A percentile compares a stretch with the other conserved stretches of the same genome.
phyloP scores from a whole-genome alignment of 2,888 invertebrate genomes.

The Epinotia nisella region DNA sequence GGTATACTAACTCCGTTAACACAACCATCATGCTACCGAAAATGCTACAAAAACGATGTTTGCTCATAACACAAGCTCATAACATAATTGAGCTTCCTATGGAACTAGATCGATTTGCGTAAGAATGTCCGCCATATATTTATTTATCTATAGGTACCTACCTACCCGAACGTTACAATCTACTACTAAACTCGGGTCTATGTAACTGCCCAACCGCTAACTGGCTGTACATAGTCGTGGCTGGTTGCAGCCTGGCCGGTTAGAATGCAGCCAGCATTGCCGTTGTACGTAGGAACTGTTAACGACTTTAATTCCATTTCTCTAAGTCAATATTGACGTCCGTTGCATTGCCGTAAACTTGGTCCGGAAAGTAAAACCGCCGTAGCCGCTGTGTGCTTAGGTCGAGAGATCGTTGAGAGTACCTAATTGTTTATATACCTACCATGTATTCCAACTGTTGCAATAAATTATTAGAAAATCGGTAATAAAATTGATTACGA shows the following conservation, averaged over 20 bases:
- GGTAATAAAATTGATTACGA: neutral
- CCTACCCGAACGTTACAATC: too few relatives aligned
- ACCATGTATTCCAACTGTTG: neutral
- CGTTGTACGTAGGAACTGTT: neutral
- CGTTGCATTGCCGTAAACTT: constrained; percentile 18
- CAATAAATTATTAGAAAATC: too few relatives aligned
- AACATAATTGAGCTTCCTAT: too few relatives aligned
- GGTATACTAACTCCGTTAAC: too few relatives aligned
- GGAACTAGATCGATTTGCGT: too few relatives aligned
- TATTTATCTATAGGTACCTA: too few relatives aligned
- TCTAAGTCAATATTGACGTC: constrained; percentile 12
- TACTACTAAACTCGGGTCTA: too few relatives aligned
- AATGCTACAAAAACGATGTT: too few relatives aligned
- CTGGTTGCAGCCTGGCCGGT: neutral
- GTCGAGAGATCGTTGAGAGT: neutral
- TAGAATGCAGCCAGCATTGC: neutral
- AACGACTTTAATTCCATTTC: constrained; percentile 40
- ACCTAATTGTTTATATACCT: neutral
- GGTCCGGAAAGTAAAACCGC: neutral
- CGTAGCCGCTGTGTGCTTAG: neutral
- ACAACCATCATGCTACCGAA: too few relatives aligned
- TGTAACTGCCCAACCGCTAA: neutral
- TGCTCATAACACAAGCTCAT: too few relatives aligned
- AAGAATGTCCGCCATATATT: too few relatives aligned
- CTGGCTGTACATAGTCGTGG: neutral